phyloP scores from a whole-genome alignment of 23 tunicate species.

The Botrylloides violaceus region DNA sequence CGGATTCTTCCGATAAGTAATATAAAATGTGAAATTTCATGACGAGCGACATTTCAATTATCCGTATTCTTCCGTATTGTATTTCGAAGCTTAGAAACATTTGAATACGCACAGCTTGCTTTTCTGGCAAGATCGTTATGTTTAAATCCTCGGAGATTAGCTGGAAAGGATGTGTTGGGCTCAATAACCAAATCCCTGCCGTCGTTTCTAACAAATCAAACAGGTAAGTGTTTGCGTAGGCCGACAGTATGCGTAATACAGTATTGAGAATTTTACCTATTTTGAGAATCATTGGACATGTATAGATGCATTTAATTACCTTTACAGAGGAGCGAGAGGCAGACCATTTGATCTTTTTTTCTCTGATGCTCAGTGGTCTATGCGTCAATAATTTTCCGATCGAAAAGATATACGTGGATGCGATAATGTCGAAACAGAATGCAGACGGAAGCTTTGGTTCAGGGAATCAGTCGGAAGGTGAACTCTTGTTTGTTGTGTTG shows the following conservation, averaged over 20 bases:
- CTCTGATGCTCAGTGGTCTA: background rate
- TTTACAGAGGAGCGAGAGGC: background rate
- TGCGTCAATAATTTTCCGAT: slow-evolving; percentile 1
- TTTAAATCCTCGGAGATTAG: background rate
- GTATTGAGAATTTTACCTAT: too few species aligned
- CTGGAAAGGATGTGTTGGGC: background rate
- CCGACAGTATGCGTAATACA: too few species aligned
- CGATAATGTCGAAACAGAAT: background rate
- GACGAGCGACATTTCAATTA: background rate
- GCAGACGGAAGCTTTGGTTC: slow-evolving; percentile 18
- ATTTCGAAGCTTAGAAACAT: background rate
- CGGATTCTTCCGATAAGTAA: background rate
- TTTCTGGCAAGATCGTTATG: background rate
- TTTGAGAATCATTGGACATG: too few species aligned
- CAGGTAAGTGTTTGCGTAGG: too few species aligned
- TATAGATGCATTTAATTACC: too few species aligned
- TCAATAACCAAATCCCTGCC: background rate
- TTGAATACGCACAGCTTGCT: background rate
- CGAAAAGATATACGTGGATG: background rate
- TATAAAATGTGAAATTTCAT: too few species aligned
- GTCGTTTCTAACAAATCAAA: too few species aligned
- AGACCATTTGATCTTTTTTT: background rate
- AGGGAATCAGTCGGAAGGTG: too few species aligned
- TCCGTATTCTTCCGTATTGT: too few species aligned
- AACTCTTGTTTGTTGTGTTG: too few species aligned